phyloP scores from a whole-genome alignment of 1,140 invertebrate species.

The Archegozetes longisetosus region DNA sequence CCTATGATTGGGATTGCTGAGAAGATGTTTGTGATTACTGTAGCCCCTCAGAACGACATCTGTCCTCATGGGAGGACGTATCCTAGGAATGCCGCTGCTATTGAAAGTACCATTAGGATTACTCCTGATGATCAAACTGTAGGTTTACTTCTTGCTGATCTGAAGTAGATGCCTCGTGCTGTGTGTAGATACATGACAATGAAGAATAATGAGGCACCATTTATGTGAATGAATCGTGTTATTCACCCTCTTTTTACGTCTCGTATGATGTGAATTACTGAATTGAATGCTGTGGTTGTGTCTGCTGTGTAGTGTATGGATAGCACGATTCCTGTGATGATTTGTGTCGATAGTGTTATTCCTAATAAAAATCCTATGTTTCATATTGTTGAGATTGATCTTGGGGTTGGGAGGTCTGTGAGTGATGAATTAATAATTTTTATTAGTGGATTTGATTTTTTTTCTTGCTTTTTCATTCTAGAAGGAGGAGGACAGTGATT shows the following conservation, averaged over 20 bases:
- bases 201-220: neutral
- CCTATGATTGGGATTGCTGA: constrained; percentile 47
- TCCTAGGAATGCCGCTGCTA: constrained; percentile 47
- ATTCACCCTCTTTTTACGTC: neutral
- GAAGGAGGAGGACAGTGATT: neutral
- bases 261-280: neutral
- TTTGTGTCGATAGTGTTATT: neutral
- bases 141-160: neutral
- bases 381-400: neutral
- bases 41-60: constrained; percentile 53
- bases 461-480: too few species aligned
- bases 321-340: neutral
- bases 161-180: neutral
- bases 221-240: neutral
- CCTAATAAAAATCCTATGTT: neutral
- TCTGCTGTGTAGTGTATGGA: neutral
- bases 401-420: neutral
- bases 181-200: neutral
- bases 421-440: neutral
- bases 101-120: constrained; percentile 40
- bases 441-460: neutral
- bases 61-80: constrained; percentile 51
- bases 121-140: constrained; percentile 27
- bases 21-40: constrained; percentile 50
- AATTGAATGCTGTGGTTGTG: neutral